Percentiles rank a stretch among this genome's conserved stretches.
Evolutionary conservation across 37 sponge, comb jelly and placozoan genomes (phyloP).

Genomic region (Halichondria panicea): DNA sequence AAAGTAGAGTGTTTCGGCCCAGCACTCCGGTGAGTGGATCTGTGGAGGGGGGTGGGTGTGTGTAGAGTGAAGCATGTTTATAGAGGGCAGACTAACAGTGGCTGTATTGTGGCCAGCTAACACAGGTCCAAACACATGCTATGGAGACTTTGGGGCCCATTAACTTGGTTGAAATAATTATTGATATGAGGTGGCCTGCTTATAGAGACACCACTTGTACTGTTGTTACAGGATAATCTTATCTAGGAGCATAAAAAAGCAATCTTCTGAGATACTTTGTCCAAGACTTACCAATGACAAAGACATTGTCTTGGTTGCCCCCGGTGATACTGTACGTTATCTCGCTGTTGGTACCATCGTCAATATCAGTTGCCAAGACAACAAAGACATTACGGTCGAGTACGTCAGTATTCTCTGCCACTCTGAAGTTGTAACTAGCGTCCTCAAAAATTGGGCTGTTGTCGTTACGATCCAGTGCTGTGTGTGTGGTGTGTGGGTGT

Average conservation of each 20-base stretch:
- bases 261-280: too few species aligned
- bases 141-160: too few species aligned
- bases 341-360: slow-evolving; percentile 5
- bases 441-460: slow-evolving; percentile 26
- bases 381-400: background rate
- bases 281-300: slow-evolving; percentile 39
- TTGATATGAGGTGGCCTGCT: too few species aligned
- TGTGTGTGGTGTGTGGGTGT: background rate
- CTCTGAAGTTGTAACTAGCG: background rate
- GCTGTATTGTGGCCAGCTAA: too few species aligned
- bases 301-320: slow-evolving; percentile 11
- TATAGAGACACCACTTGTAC: too few species aligned
- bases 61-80: too few species aligned
- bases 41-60: too few species aligned
- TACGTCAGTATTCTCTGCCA: slow-evolving; percentile 34
- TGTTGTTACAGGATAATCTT: too few species aligned
- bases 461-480: slow-evolving; percentile 45
- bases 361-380: slow-evolving; percentile 29
- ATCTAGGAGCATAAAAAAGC: too few species aligned
- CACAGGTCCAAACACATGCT: too few species aligned
- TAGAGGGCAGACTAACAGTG: too few species aligned
- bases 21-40: slow-evolving; percentile 11
- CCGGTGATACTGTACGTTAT: slow-evolving; percentile 17
- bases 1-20: background rate
- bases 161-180: too few species aligned